Evolutionary conservation across 2,888 invertebrate species (phyloP).

Genomic region (Rambutsinella grinnellia): DNA sequence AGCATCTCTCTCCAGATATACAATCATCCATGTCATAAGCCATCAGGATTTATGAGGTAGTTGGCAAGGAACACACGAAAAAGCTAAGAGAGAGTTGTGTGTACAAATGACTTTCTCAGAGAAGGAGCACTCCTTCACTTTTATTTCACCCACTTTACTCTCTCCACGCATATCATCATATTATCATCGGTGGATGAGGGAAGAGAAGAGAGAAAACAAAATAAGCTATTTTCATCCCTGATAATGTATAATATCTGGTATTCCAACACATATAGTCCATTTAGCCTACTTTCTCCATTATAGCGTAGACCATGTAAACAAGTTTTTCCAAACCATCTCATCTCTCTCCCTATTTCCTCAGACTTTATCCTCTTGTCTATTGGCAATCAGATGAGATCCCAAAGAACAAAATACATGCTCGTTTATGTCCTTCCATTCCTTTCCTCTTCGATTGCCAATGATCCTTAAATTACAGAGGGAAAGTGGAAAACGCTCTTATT

Average conservation of each 20-base stretch:
- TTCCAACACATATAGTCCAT: constrained; percentile 12
- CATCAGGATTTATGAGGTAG: constrained; percentile 56
- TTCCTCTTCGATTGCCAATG: background rate
- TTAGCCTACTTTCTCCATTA: constrained; percentile 26
- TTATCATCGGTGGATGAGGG: background rate
- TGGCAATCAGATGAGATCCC: constrained; percentile 48
- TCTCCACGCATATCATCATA: constrained; percentile 13
- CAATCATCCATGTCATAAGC: constrained; percentile 56
- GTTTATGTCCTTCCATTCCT: background rate
- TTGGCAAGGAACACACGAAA: constrained; percentile 48
- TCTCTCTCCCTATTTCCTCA: constrained; percentile 6
- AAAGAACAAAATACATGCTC: constrained; percentile 25
- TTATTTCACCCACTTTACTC: constrained; percentile 32
- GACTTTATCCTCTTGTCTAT: constrained; percentile 46
- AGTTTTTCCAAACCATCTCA: constrained; percentile 26
- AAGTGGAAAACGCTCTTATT: no score
- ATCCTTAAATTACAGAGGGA: background rate
- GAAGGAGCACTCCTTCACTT: constrained; percentile 19
- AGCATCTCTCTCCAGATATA: constrained; percentile 20
- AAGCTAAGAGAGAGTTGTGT: background rate
- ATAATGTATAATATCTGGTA: background rate
- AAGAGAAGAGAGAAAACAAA: constrained; percentile 9
- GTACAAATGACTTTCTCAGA: background rate
- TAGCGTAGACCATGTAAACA: background rate
- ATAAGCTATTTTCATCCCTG: constrained; percentile 38